Conservation (phyloP, 2,888 invertebrate species). For the Drosophila borealis region DNA sequence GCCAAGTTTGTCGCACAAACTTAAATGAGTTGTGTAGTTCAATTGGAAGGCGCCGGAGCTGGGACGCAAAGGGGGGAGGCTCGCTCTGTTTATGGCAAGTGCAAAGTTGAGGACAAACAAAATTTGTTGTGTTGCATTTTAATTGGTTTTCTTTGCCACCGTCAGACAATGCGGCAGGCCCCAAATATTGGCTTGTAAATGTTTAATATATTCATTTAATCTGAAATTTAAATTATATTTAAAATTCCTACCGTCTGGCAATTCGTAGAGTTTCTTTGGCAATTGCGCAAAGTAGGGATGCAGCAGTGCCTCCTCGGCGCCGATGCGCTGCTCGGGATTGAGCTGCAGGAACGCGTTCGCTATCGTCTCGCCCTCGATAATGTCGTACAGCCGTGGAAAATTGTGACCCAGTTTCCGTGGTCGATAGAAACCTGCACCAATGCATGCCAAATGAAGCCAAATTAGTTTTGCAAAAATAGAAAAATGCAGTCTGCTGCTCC, state of each 20-base stretch:
- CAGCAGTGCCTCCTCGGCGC: slow-evolving; percentile 93
- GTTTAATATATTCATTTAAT: slow-evolving; percentile 62
- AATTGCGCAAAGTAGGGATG: slow-evolving; percentile 96
- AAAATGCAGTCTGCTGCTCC: neutral
- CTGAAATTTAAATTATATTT: slow-evolving; percentile 10
- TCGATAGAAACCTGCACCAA: slow-evolving; percentile 88
- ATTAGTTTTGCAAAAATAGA: slow-evolving; percentile 31
- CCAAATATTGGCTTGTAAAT: slow-evolving; percentile 35
- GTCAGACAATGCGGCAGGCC: slow-evolving; percentile 46
- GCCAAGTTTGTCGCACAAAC: slow-evolving; percentile 62
- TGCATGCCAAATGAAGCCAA: slow-evolving; percentile 61
- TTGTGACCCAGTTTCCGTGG: slow-evolving; percentile 92
- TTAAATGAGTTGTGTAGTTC: slow-evolving; percentile 64
- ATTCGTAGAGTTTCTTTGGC: slow-evolving; percentile 94
- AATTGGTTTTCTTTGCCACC: slow-evolving; percentile 55
- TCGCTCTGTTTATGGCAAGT: slow-evolving; percentile 5
- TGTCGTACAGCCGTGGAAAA: slow-evolving; percentile 95
- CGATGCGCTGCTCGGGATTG: slow-evolving; percentile 93
- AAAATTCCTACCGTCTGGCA: slow-evolving; percentile 93
- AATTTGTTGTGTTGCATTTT: slow-evolving; percentile 44
- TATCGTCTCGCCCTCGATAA: slow-evolving; percentile 95
- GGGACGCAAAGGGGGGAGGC: neutral
- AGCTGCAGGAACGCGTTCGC: slow-evolving; percentile 93
- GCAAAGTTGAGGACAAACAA: slow-evolving; percentile 54
- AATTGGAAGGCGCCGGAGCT: slow-evolving; percentile 1